Conservation (phyloP, 2,113 vertebrate genomes). For the Salminus brasiliensis region DNA sequence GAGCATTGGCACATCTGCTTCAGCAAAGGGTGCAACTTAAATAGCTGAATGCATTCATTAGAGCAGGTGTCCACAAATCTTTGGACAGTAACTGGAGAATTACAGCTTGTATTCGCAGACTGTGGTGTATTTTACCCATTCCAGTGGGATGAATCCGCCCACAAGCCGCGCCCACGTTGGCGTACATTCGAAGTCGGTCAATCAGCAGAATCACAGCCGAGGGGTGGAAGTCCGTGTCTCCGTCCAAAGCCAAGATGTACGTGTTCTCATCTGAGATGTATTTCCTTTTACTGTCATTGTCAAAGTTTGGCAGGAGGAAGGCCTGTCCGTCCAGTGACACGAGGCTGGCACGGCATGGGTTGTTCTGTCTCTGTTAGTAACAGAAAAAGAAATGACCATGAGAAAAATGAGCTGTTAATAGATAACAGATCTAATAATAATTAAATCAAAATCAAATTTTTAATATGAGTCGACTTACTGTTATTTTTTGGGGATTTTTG, state of each 20-base stretch:
- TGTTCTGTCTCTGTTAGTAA: conserved; percentile 61
- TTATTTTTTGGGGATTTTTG: conserved; percentile 76
- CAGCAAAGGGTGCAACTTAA: no score
- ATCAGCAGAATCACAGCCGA: conserved; percentile 78
- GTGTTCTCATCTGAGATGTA: conserved; percentile 75
- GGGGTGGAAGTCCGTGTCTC: conserved; percentile 83
- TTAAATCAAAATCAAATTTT: no score
- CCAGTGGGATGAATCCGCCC: conserved; percentile 84
- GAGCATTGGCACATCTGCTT: no score
- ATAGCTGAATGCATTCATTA: no score
- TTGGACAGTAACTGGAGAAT: no score
- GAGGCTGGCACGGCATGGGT: conserved; percentile 66
- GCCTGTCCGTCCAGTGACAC: conserved; percentile 69
- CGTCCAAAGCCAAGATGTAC: conserved; percentile 81
- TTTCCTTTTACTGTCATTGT: conserved; percentile 72
- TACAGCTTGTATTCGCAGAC: no score
- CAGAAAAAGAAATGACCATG: neutral
- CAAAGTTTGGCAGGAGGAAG: conserved; percentile 61
- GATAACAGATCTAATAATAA: no score
- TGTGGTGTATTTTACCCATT: conserved; percentile 71
- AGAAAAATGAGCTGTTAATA: no score
- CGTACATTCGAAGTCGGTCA: conserved; percentile 80
- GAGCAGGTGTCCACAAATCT: no score
- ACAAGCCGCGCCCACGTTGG: conserved; percentile 80
- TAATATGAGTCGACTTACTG: conserved; percentile 60